Conservation (phyloP, 1,140 invertebrate genomes). For the Macrobrachium nipponense region DNA sequence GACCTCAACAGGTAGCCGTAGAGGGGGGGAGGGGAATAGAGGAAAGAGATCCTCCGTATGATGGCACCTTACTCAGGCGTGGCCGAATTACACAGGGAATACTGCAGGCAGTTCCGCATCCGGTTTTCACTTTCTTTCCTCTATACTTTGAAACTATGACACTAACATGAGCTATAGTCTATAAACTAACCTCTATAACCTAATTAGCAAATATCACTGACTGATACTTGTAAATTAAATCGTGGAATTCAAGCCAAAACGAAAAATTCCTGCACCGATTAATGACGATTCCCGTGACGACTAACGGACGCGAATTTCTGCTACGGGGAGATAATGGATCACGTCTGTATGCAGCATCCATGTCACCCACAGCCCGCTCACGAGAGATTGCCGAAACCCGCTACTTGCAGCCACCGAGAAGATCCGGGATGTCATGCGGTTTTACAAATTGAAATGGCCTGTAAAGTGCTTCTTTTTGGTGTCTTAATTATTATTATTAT, state of each 20-base stretch:
- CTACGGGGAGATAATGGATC: not conserved
- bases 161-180: not conserved
- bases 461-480: too few relatives aligned
- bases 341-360: conserved; percentile 21
- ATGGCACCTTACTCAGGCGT: conserved; percentile 24
- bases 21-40: not conserved
- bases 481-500: too few relatives aligned
- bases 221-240: too few relatives aligned
- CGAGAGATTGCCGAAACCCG: too few relatives aligned
- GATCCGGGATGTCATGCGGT: too few relatives aligned
- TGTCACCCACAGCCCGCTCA: not conserved
- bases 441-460: too few relatives aligned
- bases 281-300: too few relatives aligned
- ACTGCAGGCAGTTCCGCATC: not conserved
- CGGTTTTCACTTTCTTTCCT: conserved; percentile 10
- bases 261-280: too few relatives aligned
- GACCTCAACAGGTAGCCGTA: conserved; percentile 43
- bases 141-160: not conserved
- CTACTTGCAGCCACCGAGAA: too few relatives aligned
- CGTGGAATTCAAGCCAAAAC: too few relatives aligned
- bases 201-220: too few relatives aligned
- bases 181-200: not conserved
- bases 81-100: not conserved
- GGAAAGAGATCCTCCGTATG: not conserved
- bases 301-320: too few relatives aligned